Percentiles rank a stretch among this genome's conserved stretches.
phyloP scores from a whole-genome alignment of 2,888 invertebrate genomes.

The Odontothrips loti region DNA sequence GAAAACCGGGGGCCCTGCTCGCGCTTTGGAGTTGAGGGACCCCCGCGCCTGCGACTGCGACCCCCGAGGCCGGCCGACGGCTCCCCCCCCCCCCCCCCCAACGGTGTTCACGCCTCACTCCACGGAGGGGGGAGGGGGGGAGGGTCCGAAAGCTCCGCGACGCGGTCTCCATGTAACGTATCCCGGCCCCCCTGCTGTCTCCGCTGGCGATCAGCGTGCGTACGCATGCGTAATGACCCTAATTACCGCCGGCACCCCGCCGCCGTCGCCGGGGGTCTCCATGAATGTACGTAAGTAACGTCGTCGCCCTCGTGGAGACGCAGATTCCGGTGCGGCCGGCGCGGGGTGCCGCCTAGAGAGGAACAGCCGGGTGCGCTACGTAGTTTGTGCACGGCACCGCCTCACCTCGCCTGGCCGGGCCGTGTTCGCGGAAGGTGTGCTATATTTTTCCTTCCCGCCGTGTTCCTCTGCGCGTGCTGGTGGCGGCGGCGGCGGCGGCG shows the following conservation, averaged over 20 bases:
- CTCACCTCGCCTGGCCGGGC: not conserved
- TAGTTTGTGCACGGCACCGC: not conserved
- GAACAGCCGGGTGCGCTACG: not conserved
- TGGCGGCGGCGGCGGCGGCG: not conserved
- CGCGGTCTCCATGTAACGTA: constrained; percentile 1
- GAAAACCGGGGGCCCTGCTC: not conserved
- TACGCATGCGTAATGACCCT: constrained; percentile 6
- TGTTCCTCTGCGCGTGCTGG: not conserved
- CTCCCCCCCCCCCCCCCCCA: too few species aligned
- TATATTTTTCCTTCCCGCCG: too few species aligned
- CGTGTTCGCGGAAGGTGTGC: not conserved
- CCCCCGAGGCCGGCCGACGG: too few species aligned
- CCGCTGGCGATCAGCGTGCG: not conserved
- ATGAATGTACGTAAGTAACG: too few species aligned
- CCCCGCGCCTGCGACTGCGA: too few species aligned
- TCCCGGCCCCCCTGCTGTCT: not conserved
- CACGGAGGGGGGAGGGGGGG: not conserved
- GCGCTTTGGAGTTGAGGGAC: too few species aligned
- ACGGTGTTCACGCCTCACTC: too few species aligned
- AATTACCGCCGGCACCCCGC: not conserved
- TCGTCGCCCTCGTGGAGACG: too few species aligned
- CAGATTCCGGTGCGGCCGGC: too few species aligned
- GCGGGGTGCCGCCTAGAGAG: too few species aligned
- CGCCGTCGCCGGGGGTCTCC: too few species aligned
- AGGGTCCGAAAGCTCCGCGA: not conserved